These are phyloP conservation scores for Diogma glabrata DNA, from an alignment of 2,888 invertebrate species.

Conservation along the genomic window DNA sequence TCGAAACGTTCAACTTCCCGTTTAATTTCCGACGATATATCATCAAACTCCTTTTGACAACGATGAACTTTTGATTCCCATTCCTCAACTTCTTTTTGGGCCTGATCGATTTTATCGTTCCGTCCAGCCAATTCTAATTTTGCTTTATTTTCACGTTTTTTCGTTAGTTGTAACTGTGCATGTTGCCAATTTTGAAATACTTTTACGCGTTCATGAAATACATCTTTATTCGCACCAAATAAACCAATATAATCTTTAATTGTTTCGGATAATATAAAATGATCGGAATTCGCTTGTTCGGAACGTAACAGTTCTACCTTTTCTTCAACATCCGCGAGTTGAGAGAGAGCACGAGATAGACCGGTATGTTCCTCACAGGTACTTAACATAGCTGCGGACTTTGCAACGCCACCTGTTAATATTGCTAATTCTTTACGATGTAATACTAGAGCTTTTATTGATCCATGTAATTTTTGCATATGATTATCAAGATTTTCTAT, in stretches of 20 bases:
- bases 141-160: slow-evolving; percentile 87
- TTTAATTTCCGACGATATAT: slow-evolving; percentile 87
- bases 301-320: slow-evolving; percentile 77
- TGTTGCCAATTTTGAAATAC: slow-evolving; percentile 93
- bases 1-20: slow-evolving; percentile 91
- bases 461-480: slow-evolving; percentile 72
- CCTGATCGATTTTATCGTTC: slow-evolving; percentile 79
- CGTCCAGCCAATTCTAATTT: slow-evolving; percentile 84
- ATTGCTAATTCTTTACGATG: slow-evolving; percentile 74
- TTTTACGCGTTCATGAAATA: slow-evolving; percentile 61
- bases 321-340: slow-evolving; percentile 77
- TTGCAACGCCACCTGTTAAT: slow-evolving; percentile 73
- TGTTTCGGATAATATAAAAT: slow-evolving; percentile 86
- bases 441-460: slow-evolving; percentile 76
- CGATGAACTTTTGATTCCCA: slow-evolving; percentile 96
- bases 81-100: slow-evolving; percentile 85
- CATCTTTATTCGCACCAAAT: slow-evolving; percentile 81
- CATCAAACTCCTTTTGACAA: slow-evolving; percentile 91
- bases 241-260: slow-evolving; percentile 89
- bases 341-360: slow-evolving; percentile 77
- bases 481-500: slow-evolving; percentile 85
- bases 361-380: slow-evolving; percentile 89
- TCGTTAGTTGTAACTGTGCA: slow-evolving; percentile 85
- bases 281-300: slow-evolving; percentile 91
- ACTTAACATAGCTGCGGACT: slow-evolving; percentile 78